Conservation (phyloP, 2,888 invertebrate genomes). For the Tetramorium bicarinatum region DNA sequence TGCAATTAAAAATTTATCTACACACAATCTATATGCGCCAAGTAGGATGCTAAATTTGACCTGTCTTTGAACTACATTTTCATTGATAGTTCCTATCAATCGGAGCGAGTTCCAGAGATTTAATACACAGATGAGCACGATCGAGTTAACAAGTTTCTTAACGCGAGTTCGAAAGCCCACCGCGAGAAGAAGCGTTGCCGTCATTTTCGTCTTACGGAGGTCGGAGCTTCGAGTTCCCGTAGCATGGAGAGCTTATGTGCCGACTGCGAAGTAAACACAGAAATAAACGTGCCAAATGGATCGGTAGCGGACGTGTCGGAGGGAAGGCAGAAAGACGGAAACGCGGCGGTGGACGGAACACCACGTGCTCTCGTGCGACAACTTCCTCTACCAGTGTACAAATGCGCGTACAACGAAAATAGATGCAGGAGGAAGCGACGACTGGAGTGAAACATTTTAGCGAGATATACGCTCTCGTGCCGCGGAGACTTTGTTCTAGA, state of each 20-base stretch:
- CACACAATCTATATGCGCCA: neutral
- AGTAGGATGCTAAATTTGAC: neutral
- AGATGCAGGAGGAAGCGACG: slow-evolving; percentile 46
- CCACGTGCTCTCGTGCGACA: slow-evolving; percentile 30
- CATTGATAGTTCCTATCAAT: neutral
- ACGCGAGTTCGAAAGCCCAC: neutral
- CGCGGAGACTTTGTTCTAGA: slow-evolving; percentile 7
- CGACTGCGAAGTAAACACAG: slow-evolving; percentile 59
- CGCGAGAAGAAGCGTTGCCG: neutral
- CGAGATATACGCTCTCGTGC: neutral
- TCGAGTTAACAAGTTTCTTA: neutral
- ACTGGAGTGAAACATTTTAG: slow-evolving; percentile 39
- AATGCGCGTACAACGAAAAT: slow-evolving; percentile 43
- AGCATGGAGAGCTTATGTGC: slow-evolving; percentile 28
- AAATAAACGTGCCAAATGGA: slow-evolving; percentile 61
- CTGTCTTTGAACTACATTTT: slow-evolving; percentile 14
- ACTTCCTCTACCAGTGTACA: slow-evolving; percentile 41
- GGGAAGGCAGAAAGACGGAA: slow-evolving; percentile 46
- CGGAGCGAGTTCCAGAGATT: neutral
- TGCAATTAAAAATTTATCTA: neutral
- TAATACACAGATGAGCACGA: neutral
- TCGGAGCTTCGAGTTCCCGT: neutral
- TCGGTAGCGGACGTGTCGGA: slow-evolving; percentile 43
- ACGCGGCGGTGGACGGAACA: slow-evolving; percentile 38
- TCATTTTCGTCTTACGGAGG: slow-evolving; percentile 7